Evolutionary conservation across 2,888 invertebrate genomes (phyloP).

Genomic region (Griposia aprilina): DNA sequence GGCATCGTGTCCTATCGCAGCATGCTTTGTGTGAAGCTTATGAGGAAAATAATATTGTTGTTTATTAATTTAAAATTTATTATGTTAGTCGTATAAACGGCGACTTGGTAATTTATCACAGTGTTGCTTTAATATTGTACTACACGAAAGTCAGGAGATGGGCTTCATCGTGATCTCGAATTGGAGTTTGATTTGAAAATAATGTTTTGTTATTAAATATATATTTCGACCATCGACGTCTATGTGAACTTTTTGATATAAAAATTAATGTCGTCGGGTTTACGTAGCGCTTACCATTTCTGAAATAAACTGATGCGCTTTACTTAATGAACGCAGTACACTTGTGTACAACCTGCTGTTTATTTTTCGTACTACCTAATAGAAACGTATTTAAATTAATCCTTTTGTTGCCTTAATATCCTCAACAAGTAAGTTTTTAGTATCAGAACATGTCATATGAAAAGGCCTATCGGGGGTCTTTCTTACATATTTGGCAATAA

Average conservation of each 20-base stretch:
- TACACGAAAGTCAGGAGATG: conserved; percentile 84
- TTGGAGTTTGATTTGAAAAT: conserved; percentile 81
- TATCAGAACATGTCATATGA: neutral
- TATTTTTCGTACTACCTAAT: conserved; percentile 3
- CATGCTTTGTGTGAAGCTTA: conserved; percentile 58
- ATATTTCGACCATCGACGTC: conserved; percentile 61
- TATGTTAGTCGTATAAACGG: conserved; percentile 68
- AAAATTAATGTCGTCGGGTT: conserved; percentile 31
- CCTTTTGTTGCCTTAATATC: conserved; percentile 52
- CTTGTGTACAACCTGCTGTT: neutral
- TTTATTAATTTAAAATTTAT: conserved; percentile 53
- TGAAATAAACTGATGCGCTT: neutral
- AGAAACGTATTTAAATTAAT: conserved; percentile 22
- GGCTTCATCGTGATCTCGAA: conserved; percentile 88
- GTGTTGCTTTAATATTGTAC: conserved; percentile 85
- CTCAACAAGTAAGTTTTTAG: conserved; percentile 13
- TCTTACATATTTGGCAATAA: conserved; percentile 24
- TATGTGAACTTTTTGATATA: conserved; percentile 34
- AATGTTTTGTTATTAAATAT: conserved; percentile 64
- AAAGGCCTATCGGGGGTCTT: neutral
- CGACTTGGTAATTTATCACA: conserved; percentile 83
- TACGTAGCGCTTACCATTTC: conserved; percentile 54
- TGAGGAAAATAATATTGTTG: conserved; percentile 68
- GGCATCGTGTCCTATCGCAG: conserved; percentile 41
- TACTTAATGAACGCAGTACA: conserved; percentile 7